Evolutionary conservation across 2,888 invertebrate genomes (phyloP), one percentile per base, ranked within the genome.

Genomic region (Trisateles emortualis): DNA sequence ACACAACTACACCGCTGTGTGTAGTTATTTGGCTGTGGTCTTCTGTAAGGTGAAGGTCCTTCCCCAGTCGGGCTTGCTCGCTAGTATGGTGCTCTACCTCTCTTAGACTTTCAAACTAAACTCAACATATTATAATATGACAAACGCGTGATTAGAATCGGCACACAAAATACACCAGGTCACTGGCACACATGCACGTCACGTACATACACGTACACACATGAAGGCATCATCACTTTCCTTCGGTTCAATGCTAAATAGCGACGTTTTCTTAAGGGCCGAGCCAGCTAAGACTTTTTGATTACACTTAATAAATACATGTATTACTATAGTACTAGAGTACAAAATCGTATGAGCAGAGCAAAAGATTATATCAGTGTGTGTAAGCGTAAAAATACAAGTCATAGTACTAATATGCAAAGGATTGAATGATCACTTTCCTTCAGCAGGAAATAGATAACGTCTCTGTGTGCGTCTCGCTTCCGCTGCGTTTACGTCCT

Each of bases 161-260:
- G 53, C 51, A 48, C 65, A 49, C 39, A 0, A 51, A 54, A 57
- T 49, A 41, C 30, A 41, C 26, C 59, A 59, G 71, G 71, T 71
- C 73, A 70, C 36, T 51, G 43, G 54, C 59, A 66, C 58, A 61
- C 36, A 72, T 65, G 57, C 72, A 46, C 46, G 39, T 47, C 72
- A 72, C 73, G 73, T 64, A 47, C 44, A 32, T 47, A 51, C 50
- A 48, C 43, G 47, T 39, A 29, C 17, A 56, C 64, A 49, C 11
- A 38, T 6, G 1, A 26, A 43, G 43, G 24, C 3, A 32, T 30
- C 42, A 43, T 30, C 43, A 50, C 43, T 43, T 43, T 38, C 32
- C 33, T 43, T 36, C 11, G 30, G n/a, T 13, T 14, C 49, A 16
- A 30, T 42, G 9, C 3, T 17, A 16, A 16, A 35, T 35, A 16